Conservation (phyloP, 2,888 invertebrate species). For the Pemphredon lugubris region DNA sequence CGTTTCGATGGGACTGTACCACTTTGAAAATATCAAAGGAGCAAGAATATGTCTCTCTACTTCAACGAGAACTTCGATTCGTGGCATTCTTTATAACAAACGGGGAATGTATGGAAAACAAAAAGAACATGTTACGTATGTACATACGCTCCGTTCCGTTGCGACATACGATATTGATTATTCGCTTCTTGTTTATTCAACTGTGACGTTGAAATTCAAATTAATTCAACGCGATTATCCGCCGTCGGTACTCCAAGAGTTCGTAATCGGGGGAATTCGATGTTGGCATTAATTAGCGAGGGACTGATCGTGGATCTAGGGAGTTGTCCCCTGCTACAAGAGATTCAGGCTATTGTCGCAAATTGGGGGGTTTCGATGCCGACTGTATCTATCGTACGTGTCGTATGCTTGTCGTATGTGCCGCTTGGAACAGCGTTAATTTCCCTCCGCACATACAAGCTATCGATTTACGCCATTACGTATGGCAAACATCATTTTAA, state of each 20-base stretch:
- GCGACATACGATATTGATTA: too few species aligned
- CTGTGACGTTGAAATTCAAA: too few species aligned
- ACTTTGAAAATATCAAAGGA: too few species aligned
- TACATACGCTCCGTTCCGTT: too few species aligned
- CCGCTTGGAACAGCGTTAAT: slow-evolving; percentile 63
- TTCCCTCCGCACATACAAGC: slow-evolving; percentile 42
- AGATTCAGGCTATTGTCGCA: slow-evolving; percentile 38
- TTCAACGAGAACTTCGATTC: too few species aligned
- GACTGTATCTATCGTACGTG: slow-evolving; percentile 51
- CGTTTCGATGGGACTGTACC: too few species aligned
- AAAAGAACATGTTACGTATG: too few species aligned
- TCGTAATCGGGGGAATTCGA: slow-evolving; percentile 58
- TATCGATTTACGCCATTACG: slow-evolving; percentile 52
- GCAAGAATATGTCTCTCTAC: too few species aligned
- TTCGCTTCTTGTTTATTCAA: too few species aligned
- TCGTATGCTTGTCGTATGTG: slow-evolving; percentile 61
- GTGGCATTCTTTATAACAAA: too few species aligned
- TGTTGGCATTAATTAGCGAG: slow-evolving; percentile 55
- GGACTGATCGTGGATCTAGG: slow-evolving; percentile 39
- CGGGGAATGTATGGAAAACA: too few species aligned
- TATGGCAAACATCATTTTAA: slow-evolving; percentile 52
- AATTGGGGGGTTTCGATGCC: slow-evolving; percentile 56
- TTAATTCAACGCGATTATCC: too few species aligned
- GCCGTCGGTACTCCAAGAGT: slow-evolving; percentile 10
- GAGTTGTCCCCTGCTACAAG: slow-evolving; percentile 39